Base-by-base conservation (phyloP, 2,113 vertebrate genomes). In the Athene noctua region DNA sequence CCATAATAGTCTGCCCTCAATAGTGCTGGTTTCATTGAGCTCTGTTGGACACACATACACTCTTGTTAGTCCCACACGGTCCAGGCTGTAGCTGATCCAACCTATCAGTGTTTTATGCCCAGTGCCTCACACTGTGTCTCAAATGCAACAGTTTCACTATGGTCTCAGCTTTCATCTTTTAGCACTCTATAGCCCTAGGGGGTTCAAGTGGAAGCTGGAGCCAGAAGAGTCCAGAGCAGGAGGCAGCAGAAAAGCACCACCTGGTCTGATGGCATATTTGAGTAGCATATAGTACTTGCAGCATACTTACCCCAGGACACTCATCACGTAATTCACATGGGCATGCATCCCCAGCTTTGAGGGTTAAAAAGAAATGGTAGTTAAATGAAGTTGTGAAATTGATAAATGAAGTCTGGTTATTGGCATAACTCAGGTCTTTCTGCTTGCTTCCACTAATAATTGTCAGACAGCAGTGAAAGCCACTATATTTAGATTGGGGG, bases 21-120 rank as follows among this genome's bases (percentile, higher is more conserved):
- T 4, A 73, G 29, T 26, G n/a, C 15, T 29, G 51, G 26, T 54
- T 91, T 32, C 38, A 62, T 52, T 40, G 52, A 83, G 19, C 42
- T 73, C 19, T 42, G 66, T 9, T n/a, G 46, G 51, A 58, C 30
- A 71, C 4, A 13, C 5, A 8, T 4, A 18, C 6, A 26, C 20
- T 15, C 20, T 63, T 54, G 34, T n/a, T 0, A 0, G 63, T 42
- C 18, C 51, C 13, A 11, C 8, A 4, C 65, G 23, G 40, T 27
- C 20, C 49, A 70, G 22, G 36, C 54, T 77, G 22, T 51, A n/a
- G 25, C 23, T 70, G 55, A 65, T 22, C 32, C 4, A 22, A 5
- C 25, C 36, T 29, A 20, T 23, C 40, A 21, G 21, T 13, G 21
- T 13, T 49, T 82, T 30, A 40, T 25, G 15, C 30, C 19, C 25